A percentile compares a stretch with the other conserved stretches of the same genome.
These are phyloP conservation scores for Cenopis cana DNA, from an alignment of 2,888 invertebrate species.

Conservation along the genomic window DNA sequence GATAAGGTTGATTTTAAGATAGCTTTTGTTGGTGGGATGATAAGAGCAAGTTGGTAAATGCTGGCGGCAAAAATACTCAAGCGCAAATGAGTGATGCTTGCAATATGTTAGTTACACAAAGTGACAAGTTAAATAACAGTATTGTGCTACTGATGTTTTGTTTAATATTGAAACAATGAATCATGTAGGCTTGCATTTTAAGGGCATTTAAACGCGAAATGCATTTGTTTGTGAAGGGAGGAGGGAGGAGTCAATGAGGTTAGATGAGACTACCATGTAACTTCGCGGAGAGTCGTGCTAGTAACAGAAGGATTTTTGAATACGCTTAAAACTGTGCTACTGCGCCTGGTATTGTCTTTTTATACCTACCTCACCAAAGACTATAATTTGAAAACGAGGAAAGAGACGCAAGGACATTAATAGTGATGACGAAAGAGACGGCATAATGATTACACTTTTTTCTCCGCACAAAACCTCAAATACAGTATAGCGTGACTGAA, in stretches of 20 bases:
- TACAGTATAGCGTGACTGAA: slow-evolving; percentile 54
- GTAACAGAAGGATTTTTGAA: not conserved
- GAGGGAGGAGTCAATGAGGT: not conserved
- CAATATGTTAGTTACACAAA: slow-evolving; percentile 67
- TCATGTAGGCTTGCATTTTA: not conserved
- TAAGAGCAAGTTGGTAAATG: slow-evolving; percentile 46
- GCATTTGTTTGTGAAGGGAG: not conserved
- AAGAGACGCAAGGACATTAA: slow-evolving; percentile 33
- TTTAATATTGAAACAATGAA: slow-evolving; percentile 38
- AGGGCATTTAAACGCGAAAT: not conserved
- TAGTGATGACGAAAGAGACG: slow-evolving; percentile 35
- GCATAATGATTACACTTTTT: slow-evolving; percentile 42
- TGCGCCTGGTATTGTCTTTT: not conserved
- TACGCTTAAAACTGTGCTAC: slow-evolving; percentile 7
- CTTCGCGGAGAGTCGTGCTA: not conserved
- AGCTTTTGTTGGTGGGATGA: slow-evolving; percentile 35
- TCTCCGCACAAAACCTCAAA: slow-evolving; percentile 42
- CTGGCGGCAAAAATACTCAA: slow-evolving; percentile 54
- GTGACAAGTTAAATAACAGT: slow-evolving; percentile 65
- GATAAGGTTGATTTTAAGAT: slow-evolving; percentile 46
- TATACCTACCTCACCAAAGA: slow-evolving; percentile 25
- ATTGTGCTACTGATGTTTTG: slow-evolving; percentile 64
- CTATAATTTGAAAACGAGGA: slow-evolving; percentile 27
- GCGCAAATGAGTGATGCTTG: slow-evolving; percentile 65
- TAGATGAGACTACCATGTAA: not conserved